Evolutionary conservation across 2,797 vertebrate species (phyloP).

Genomic region (Sardinella longiceps): DNA sequence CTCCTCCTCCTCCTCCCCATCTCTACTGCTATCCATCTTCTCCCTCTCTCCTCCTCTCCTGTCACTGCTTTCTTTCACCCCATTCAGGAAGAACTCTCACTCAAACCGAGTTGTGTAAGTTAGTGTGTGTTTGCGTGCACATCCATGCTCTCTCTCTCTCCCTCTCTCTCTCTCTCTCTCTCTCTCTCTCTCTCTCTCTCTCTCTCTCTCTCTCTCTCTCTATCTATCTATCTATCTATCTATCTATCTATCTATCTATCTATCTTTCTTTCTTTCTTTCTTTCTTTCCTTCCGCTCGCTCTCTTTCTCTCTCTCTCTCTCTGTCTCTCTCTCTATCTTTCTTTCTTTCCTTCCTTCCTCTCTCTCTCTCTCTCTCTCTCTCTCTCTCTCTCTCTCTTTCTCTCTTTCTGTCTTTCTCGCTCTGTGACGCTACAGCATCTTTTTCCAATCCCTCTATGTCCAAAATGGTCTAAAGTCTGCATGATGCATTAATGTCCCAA

Average conservation of each 20-base stretch:
- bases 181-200: background rate
- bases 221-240: no score
- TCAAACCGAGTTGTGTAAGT: conserved; percentile 66
- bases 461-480: background rate
- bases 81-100: conserved; percentile 57
- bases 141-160: background rate
- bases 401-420: no score
- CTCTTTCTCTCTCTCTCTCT: no score
- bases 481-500: background rate
- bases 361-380: background rate
- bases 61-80: background rate
- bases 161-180: background rate
- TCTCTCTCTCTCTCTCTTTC: no score
- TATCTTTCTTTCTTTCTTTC: no score
- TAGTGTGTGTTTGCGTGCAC: background rate
- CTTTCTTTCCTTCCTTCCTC: no score
- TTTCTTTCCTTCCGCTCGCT: no score
- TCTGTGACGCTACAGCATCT: no score
- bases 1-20: conserved; percentile 41
- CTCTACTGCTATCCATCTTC: background rate
- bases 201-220: background rate
- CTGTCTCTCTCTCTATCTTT: no score
- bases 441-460: no score
- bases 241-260: no score
- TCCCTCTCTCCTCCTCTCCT: background rate